A percentile compares a stretch with the other conserved stretches of the same genome.
Evolutionary conservation across 1,140 invertebrate species (phyloP).

Genomic region (Idris sp.): DNA sequence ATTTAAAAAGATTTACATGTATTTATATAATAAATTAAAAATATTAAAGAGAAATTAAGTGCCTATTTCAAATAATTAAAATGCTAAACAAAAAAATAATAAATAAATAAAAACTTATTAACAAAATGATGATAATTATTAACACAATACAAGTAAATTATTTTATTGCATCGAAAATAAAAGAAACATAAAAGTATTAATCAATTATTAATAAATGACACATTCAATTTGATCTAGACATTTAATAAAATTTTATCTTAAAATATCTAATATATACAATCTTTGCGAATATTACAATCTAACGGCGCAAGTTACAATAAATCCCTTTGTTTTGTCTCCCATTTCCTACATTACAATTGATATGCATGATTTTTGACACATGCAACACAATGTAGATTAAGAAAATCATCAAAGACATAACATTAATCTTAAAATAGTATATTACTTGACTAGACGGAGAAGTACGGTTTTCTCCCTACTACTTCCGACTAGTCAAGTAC

Average conservation of each 20-base stretch:
- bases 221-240: conserved; percentile 49
- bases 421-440: conserved; percentile 26
- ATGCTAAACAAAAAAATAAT: too few relatives aligned
- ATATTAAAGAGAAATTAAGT: too few relatives aligned
- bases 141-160: too few relatives aligned
- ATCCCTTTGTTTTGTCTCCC: conserved; percentile 49
- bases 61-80: too few relatives aligned
- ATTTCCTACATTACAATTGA: conserved; percentile 44
- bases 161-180: conserved; percentile 5
- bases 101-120: too few relatives aligned
- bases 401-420: conserved; percentile 58
- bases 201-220: conserved; percentile 38
- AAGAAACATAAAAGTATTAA: conserved; percentile 20
- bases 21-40: too few relatives aligned
- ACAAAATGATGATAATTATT: too few relatives aligned
- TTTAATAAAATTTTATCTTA: conserved; percentile 61
- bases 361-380: conserved; percentile 48
- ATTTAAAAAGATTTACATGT: too few relatives aligned
- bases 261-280: conserved; percentile 61
- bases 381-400: conserved; percentile 53
- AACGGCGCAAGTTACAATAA: conserved; percentile 57
- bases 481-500: too few relatives aligned
- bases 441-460: too few relatives aligned
- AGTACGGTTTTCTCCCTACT: too few relatives aligned
- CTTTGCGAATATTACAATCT: conserved; percentile 54